Conservation (phyloP, 2,888 invertebrate genomes). For the Scaptodrosophila latifasciaeformis region DNA sequence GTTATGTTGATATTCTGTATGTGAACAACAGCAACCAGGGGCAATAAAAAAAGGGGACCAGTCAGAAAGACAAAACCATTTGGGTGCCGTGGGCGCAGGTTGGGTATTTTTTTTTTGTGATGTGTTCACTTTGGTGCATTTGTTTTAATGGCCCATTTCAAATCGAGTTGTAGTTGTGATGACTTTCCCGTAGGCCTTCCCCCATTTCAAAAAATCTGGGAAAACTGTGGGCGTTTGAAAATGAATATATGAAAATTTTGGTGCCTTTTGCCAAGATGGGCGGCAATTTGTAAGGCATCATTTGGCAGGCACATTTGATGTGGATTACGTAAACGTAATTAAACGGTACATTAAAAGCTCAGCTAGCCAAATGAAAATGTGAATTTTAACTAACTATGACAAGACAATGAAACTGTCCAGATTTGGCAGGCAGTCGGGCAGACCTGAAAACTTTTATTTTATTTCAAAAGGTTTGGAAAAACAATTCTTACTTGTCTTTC, state of each 20-base stretch:
- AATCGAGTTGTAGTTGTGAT: conserved; percentile 51
- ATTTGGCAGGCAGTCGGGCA: too few relatives aligned
- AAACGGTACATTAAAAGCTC: background rate
- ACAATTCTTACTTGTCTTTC: too few relatives aligned
- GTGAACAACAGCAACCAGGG: too few relatives aligned
- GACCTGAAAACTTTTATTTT: too few relatives aligned
- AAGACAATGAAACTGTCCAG: too few relatives aligned
- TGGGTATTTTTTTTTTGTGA: conserved; percentile 29
- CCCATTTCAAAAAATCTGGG: background rate
- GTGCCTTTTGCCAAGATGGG: too few relatives aligned
- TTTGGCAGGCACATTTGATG: conserved; percentile 33
- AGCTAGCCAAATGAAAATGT: too few relatives aligned
- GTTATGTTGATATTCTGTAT: conserved; percentile 46
- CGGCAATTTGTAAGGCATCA: conserved; percentile 58
- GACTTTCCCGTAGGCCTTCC: background rate
- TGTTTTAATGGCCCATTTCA: conserved; percentile 62
- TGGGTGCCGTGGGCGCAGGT: conserved; percentile 14
- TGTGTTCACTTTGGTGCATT: conserved; percentile 49
- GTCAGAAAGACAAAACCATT: too few relatives aligned
- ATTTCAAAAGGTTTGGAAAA: too few relatives aligned
- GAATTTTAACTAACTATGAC: too few relatives aligned
- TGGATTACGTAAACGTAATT: conserved; percentile 38
- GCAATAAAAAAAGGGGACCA: background rate
- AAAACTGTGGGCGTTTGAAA: background rate
- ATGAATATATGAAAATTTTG: too few relatives aligned